These are phyloP conservation scores for Onychomys torridus DNA, from an alignment of 2,797 vertebrate species.

Conservation along the genomic window DNA sequence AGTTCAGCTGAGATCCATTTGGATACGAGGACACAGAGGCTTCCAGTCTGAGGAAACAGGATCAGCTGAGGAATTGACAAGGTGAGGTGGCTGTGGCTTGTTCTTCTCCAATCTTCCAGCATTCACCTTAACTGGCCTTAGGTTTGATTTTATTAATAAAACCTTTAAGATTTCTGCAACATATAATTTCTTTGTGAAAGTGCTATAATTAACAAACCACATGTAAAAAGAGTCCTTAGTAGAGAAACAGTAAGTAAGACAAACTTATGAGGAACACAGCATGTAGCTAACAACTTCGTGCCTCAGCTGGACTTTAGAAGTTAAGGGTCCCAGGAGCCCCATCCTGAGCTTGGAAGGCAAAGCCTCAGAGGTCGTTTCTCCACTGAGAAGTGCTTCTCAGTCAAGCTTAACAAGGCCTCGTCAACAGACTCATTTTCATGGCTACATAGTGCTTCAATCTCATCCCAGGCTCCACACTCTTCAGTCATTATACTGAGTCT, in stretches of 20 bases:
- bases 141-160: no score
- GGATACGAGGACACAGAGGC: no score
- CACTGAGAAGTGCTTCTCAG: neutral
- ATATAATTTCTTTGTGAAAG: slow-evolving; percentile 84
- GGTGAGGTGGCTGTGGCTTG: no score
- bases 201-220: slow-evolving; percentile 86
- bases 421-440: slow-evolving; percentile 90
- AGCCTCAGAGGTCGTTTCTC: neutral
- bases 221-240: slow-evolving; percentile 74
- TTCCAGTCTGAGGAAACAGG: no score
- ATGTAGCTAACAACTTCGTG: neutral
- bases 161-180: no score
- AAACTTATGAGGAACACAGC: neutral
- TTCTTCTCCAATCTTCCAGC: no score
- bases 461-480: slow-evolving; percentile 94
- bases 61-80: no score
- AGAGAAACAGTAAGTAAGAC: neutral
- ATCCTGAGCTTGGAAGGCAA: neutral
- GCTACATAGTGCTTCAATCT: slow-evolving; percentile 88
- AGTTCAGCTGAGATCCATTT: no score
- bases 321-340: slow-evolving; percentile 86
- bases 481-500: slow-evolving; percentile 96
- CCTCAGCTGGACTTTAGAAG: neutral
- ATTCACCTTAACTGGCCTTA: no score
- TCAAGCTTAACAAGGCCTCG: neutral